Evolutionary conservation across 2,797 vertebrate genomes (phyloP), one percentile per base, ranked within the genome.

Genomic region (Gymnopithys bicolor): DNA sequence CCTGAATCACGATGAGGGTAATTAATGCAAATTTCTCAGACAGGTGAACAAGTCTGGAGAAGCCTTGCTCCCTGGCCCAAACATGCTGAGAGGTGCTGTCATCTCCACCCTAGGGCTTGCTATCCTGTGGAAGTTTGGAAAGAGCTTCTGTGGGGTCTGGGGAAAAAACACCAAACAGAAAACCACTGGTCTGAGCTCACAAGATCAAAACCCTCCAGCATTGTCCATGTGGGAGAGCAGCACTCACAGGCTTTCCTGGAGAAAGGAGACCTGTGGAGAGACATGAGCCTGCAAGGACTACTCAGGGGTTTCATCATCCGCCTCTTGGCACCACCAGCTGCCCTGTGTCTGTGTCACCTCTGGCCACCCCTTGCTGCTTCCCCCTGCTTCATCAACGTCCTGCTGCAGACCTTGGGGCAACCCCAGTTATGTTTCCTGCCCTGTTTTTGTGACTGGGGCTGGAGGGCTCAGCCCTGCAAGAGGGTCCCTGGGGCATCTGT

Each of bases 31-130:
- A 73, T 84, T 92, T 86, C 8, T 7, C 59, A 89, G 67, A 63
- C 35, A 92, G 43, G 59, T 0, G 2, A 69, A 84, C 74, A 96
- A 90, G 89, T 87, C 87, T 93, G 48, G 81, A 93, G 71, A 92
- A 91, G 81, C 59, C 64, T 79, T 30, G 0, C n/a, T 53, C 24
- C 80, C 32, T 73, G 46, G 63, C 17, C 58, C 13, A n/a, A 81
- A 32, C 0, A 0, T 28, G 15, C 33, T 41, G 49, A 64, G n/a
- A 4, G 2, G n/a, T 2, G 5, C 46, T 81, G 66, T 75, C 80
- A 43, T 78, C 30, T 78, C 71, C 35, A 84, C 9, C 19, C 11
- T 2, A 2, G 17, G 85, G 64, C 24, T 64, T 81, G 41, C 32
- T 7, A 2, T 79, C 15, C 58, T 0, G 0, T 51, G 27, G 51